Base-by-base conservation (phyloP, 1,140 invertebrate species). In the Rhizoglyphus robini region DNA sequence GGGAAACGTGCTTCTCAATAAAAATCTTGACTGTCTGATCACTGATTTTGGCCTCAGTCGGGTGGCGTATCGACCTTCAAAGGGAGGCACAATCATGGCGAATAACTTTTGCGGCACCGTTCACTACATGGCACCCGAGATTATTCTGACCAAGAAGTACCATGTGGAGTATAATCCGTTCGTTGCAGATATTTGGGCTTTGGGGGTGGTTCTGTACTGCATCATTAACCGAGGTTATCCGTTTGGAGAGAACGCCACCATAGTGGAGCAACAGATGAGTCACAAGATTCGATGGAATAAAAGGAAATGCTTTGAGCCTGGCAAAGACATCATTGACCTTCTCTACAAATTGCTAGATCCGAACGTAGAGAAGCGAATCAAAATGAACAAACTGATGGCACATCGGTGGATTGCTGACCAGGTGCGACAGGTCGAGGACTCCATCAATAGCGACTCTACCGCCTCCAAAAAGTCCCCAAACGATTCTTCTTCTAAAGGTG, bases 1-100 rank as follows among this genome's bases (percentile, higher is more conserved):
- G 4, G 68, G 63, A 32, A 69, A 69, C 48, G 75, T 85, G 4
- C 84, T 85, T 69, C 73, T 85, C 5, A 57, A 68, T 46, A 51
- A 59, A 29, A 15, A 69, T 31, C 29, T 46, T 8, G 51, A 68
- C 13, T 27, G 15, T n/a, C 59, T 69, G 31, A 54, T 69, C 8
- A 46, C 65, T n/a, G 68, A 69, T 63, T 69, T 69, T 65, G 68
- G 61, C 13, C 29, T 67, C 2, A 71, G 70, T 60, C 29, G 60
- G 18, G 49, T 69, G n/a, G 36, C 18, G 11, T 68, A 49, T 48
- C 38, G 36, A 15, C 31, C 38, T 32, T n/a, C n/a, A 4, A 57
- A 67, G 34, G 65, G 60, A 36, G 63, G 65, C 23, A n/a, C 57
- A 27, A 0, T 65, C 11, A 69, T 38, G 4, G 51, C 61, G 36